Conservation (phyloP, 1,140 invertebrate species). For the Drosophila arawakana region DNA sequence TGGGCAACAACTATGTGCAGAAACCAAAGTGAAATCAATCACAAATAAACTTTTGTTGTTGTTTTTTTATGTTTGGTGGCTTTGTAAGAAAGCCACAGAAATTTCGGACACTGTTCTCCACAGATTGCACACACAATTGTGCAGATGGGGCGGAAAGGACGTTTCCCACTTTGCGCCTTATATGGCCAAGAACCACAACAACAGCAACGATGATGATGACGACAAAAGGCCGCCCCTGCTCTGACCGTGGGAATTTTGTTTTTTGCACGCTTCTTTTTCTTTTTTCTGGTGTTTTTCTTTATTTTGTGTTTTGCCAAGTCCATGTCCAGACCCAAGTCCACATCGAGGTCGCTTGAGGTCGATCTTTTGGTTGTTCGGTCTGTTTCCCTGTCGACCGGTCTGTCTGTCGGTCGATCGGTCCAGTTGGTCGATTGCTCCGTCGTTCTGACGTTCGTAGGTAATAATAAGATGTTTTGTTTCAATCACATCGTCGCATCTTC, state of each 20-base stretch:
- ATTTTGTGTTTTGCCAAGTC: slow-evolving; percentile 8
- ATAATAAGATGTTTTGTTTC: slow-evolving; percentile 83
- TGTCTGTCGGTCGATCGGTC: slow-evolving; percentile 34
- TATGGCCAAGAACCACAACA: slow-evolving; percentile 52
- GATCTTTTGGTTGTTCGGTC: slow-evolving; percentile 63
- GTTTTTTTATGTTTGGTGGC: slow-evolving; percentile 2
- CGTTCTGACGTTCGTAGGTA: slow-evolving; percentile 60
- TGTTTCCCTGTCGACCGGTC: neutral
- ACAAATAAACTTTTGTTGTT: slow-evolving; percentile 41
- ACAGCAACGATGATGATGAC: slow-evolving; percentile 34
- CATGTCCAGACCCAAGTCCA: slow-evolving; percentile 42
- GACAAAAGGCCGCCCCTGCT: slow-evolving; percentile 64
- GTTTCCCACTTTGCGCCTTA: slow-evolving; percentile 69
- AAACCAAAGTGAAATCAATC: slow-evolving; percentile 71
- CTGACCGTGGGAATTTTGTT: slow-evolving; percentile 72
- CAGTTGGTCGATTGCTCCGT: slow-evolving; percentile 47
- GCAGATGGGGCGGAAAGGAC: slow-evolving; percentile 53
- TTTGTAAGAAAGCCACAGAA: slow-evolving; percentile 56
- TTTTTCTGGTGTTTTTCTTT: slow-evolving; percentile 37
- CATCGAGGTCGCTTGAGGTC: slow-evolving; percentile 77
- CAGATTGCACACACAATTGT: slow-evolving; percentile 48
- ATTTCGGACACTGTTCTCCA: slow-evolving; percentile 44
- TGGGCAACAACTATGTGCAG: slow-evolving; percentile 42
- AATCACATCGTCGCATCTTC: slow-evolving; percentile 79
- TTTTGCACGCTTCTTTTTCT: slow-evolving; percentile 66